These are phyloP conservation scores for Episyrphus balteatus DNA, from an alignment of 1,140 invertebrate genomes.

Conservation along the genomic window DNA sequence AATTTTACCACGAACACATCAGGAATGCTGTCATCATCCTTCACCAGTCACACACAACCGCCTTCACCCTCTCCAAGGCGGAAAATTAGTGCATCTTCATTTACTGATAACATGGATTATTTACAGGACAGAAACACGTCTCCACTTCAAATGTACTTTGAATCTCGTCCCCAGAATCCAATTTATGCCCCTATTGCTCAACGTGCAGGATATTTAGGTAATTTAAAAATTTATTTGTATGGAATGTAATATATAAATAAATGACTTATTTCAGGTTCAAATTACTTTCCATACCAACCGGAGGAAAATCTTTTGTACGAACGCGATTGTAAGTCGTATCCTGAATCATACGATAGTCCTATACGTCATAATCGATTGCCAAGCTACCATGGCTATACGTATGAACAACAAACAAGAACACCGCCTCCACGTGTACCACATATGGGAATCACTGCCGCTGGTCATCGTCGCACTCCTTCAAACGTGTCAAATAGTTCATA, in stretches of 20 bases:
- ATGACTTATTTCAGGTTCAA: constrained; percentile 22
- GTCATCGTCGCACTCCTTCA: constrained; percentile 29
- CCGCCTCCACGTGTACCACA: constrained; percentile 30
- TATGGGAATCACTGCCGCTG: constrained; percentile 31
- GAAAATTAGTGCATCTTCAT: constrained; percentile 50
- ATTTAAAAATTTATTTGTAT: constrained; percentile 15
- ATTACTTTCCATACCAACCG: constrained; percentile 33
- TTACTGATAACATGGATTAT: constrained; percentile 13
- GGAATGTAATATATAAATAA: constrained; percentile 42
- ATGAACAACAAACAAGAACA: constrained; percentile 22
- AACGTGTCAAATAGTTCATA: constrained; percentile 32
- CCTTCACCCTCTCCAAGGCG: constrained; percentile 59
- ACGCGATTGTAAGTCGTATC: constrained; percentile 34
- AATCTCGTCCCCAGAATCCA: constrained; percentile 17
- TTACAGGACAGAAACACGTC: constrained; percentile 3
- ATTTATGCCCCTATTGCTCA: constrained; percentile 6
- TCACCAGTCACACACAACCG: constrained; percentile 34
- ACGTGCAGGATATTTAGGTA: too few relatives aligned
- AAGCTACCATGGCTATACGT: constrained; percentile 29
- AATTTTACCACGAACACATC: constrained; percentile 37
- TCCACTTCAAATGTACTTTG: constrained; percentile 19
- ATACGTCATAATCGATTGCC: constrained; percentile 23
- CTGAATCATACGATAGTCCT: constrained; percentile 30
- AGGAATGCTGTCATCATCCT: constrained; percentile 19
- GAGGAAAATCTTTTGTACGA: constrained; percentile 30